A percentile compares a stretch with the other conserved stretches of the same genome.
These are phyloP conservation scores for Neomonachus schauinslandi DNA, from an alignment of 2,113 vertebrate genomes.

Conservation along the genomic window DNA sequence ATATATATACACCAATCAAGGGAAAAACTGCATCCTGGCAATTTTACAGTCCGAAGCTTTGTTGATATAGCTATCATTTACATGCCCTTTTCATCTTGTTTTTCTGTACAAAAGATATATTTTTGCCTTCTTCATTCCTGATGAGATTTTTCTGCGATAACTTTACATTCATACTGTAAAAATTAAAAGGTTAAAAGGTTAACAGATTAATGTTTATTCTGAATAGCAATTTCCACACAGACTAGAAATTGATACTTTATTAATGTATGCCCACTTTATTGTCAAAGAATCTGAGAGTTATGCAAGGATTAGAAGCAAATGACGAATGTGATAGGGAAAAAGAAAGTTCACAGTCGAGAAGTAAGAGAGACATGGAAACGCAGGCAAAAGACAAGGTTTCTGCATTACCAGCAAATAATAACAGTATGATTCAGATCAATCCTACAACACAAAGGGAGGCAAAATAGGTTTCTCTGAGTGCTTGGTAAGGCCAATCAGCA, in stretches of 20 bases:
- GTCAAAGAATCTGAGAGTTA: slow-evolving; percentile 1
- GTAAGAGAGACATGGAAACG: neutral
- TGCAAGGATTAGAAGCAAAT: slow-evolving; percentile 11
- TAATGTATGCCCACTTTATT: neutral
- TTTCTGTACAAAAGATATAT: slow-evolving; percentile 80
- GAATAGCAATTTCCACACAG: slow-evolving; percentile 35
- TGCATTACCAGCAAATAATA: neutral
- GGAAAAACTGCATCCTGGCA: slow-evolving; percentile 85
- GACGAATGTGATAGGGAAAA: neutral
- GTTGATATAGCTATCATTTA: slow-evolving; percentile 55
- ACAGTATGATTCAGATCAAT: neutral
- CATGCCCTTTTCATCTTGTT: slow-evolving; percentile 72
- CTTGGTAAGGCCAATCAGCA: neutral
- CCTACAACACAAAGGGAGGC: neutral
- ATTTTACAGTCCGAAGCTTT: slow-evolving; percentile 84
- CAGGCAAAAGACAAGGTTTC: neutral
- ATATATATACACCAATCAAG: slow-evolving; percentile 70
- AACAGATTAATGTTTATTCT: slow-evolving; percentile 45
- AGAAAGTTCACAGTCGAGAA: slow-evolving; percentile 34
- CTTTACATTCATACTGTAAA: slow-evolving; percentile 95
- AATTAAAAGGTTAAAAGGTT: slow-evolving; percentile 69
- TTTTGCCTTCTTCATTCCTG: slow-evolving; percentile 90
- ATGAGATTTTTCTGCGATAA: slow-evolving; percentile 94
- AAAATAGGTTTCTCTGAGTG: neutral
- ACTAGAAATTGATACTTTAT: neutral